Percentiles rank a stretch among this genome's conserved stretches.
Conservation (phyloP, 2,797 vertebrate genomes). For the Basileuterus tristriatus region DNA sequence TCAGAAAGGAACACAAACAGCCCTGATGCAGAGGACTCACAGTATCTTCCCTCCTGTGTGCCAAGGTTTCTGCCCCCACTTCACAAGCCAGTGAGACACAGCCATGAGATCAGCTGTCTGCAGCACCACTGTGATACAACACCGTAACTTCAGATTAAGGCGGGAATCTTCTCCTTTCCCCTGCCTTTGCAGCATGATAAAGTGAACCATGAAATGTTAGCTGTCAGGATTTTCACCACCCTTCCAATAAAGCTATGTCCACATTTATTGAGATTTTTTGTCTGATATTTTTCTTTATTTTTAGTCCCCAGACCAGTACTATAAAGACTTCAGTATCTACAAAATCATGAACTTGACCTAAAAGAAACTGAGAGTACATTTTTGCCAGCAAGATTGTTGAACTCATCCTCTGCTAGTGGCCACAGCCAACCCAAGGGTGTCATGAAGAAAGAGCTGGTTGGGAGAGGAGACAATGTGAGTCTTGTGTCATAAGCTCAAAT, state of each 20-base stretch:
- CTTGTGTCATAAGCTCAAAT: not conserved
- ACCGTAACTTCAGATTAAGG: not conserved
- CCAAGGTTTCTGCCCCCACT: fast-evolving
- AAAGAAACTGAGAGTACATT: not conserved
- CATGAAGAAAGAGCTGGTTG: not conserved
- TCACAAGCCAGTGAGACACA: fast-evolving
- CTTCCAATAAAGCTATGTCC: not conserved
- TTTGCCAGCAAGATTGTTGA: not conserved
- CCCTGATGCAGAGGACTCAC: not conserved
- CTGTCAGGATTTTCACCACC: not conserved
- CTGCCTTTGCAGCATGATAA: not conserved
- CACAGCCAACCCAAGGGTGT: not conserved
- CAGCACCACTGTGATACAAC: not conserved
- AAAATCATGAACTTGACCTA: not conserved
- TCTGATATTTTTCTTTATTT: not conserved
- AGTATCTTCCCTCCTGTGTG: not conserved
- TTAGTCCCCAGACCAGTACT: not conserved
- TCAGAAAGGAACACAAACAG: not conserved
- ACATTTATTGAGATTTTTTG: not conserved
- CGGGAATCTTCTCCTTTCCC: not conserved
- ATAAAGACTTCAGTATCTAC: not conserved
- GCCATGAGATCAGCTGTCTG: not conserved
- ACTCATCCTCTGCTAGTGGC: not conserved
- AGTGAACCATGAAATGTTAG: not conserved
- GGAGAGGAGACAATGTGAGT: not conserved